Base-by-base conservation (phyloP, 1,140 invertebrate species). In the Frieseomelitta varia region DNA sequence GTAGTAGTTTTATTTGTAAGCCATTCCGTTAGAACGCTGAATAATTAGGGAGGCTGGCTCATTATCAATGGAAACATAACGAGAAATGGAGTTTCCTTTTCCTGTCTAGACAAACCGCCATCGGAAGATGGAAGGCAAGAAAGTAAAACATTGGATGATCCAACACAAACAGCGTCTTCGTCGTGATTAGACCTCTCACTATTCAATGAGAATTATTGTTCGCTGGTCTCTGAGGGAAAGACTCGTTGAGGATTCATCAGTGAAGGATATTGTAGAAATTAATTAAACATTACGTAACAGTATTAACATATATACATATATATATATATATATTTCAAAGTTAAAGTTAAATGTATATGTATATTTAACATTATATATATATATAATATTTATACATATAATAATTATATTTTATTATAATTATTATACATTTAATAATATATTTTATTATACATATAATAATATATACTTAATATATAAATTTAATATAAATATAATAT, bases 71-170 rank as follows among this genome's bases (percentile, higher is more conserved):
- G 86, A 65, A 71, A 82, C 79, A 83, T 87, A 68, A 82, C 80
- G 80, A 82, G 84, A 76, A 81, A 86, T 58, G 79, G 68, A 88
- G 71, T 65, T 85, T 81, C 76, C 78, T 56, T 68, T 89, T 87
- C 88, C 88, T 74, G 88, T 89, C 88, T 89, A 89, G 88, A 87
- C 88, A 85, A 83, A 77, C 84, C 81, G 69, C 55, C 69, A 67
- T 80, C 77, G 51, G 19, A 72, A 51, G 68, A 56, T 14, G 76
- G 56, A 34, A 51, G 4, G 47, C 65, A 71, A 71, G 75, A 51
- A 71, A 80, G 68, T 79, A 63, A 84, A 80, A 80, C 83, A 84
- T 72, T 74, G 78, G n/a, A 74, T 80, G 53, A 56, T 73, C 34
- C 77, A 39, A 58, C 39, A 58, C 61, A 74, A 84, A 73, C 34